Percentiles rank a stretch among this genome's conserved stretches.
Evolutionary conservation across 2,888 invertebrate species (phyloP).

Genomic region (Ptychoptera contaminata): DNA sequence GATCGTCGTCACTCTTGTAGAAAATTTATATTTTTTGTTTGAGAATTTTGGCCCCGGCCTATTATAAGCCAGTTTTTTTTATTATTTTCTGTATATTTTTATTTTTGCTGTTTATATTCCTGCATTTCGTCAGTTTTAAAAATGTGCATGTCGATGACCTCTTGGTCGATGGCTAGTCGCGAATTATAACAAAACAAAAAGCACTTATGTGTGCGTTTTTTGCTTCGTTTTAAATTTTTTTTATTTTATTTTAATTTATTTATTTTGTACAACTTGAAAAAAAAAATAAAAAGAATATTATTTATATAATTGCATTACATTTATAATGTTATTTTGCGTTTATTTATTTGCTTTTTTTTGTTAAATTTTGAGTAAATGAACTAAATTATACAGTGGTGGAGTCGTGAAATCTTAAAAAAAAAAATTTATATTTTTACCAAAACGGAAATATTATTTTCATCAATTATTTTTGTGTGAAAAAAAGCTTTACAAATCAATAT

Average conservation of each 20-base stretch:
- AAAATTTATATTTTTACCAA: too few species aligned
- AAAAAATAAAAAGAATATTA: background rate
- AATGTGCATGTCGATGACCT: slow-evolving; percentile 4
- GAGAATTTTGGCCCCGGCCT: slow-evolving; percentile 3
- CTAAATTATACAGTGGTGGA: too few species aligned
- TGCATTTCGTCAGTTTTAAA: slow-evolving; percentile 1
- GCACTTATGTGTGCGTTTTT: background rate
- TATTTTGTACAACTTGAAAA: slow-evolving; percentile 1
- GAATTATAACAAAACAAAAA: slow-evolving; percentile 1
- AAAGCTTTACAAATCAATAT: too few species aligned
- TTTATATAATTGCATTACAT: slow-evolving; percentile 2
- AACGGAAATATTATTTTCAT: too few species aligned
- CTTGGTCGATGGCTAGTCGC: slow-evolving; percentile 4
- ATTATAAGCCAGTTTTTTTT: slow-evolving; percentile 3
- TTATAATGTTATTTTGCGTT: slow-evolving; percentile 1
- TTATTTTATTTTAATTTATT: background rate
- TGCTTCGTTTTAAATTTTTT: background rate
- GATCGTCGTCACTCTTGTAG: background rate
- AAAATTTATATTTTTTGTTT: background rate
- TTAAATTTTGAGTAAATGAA: background rate
- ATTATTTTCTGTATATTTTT: background rate
- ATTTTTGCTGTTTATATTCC: background rate
- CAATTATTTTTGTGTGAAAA: too few species aligned
- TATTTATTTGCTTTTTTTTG: background rate
- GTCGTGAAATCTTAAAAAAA: too few species aligned